Evolutionary conservation across 2,888 invertebrate genomes (phyloP).

Genomic region (Onthophagus sagittarius): DNA sequence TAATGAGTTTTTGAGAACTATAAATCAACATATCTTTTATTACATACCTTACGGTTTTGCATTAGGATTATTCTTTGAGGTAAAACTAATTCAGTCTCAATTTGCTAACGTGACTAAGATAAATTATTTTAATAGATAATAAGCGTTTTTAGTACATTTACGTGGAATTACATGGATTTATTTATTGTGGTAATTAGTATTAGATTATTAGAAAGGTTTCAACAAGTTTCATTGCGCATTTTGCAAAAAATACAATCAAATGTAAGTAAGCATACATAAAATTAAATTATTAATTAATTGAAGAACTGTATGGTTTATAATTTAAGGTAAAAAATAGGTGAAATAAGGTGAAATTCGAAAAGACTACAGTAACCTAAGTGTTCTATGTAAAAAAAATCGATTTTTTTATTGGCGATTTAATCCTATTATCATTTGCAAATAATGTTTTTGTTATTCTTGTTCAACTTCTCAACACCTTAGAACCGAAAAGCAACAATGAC

Average conservation of each 20-base stretch:
- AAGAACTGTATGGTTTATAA: not conserved
- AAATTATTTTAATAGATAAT: slow-evolving; percentile 2
- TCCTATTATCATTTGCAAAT: slow-evolving; percentile 16
- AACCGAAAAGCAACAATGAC: slow-evolving; percentile 7
- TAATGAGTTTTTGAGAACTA: no score
- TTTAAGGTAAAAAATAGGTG: no score
- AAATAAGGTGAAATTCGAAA: slow-evolving; percentile 11
- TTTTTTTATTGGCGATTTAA: slow-evolving; percentile 2
- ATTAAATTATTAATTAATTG: not conserved
- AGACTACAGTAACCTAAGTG: slow-evolving; percentile 10
- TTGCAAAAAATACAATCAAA: not conserved
- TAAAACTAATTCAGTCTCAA: not conserved
- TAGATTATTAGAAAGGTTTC: slow-evolving; percentile 5
- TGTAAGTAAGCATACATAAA: not conserved
- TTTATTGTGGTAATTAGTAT: slow-evolving; percentile 16
- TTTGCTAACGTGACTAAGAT: not conserved
- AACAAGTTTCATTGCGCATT: slow-evolving; percentile 10
- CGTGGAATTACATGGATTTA: slow-evolving; percentile 21
- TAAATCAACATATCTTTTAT: no score
- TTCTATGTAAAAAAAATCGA: slow-evolving; percentile 13
- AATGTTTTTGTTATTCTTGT: slow-evolving; percentile 17
- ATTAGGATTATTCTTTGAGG: no score
- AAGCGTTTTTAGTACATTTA: slow-evolving; percentile 18
- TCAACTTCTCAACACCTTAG: slow-evolving; percentile 15
- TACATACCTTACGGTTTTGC: no score